Base-by-base conservation (phyloP, 2,888 invertebrate genomes). In the Keiferia lycopersicella region DNA sequence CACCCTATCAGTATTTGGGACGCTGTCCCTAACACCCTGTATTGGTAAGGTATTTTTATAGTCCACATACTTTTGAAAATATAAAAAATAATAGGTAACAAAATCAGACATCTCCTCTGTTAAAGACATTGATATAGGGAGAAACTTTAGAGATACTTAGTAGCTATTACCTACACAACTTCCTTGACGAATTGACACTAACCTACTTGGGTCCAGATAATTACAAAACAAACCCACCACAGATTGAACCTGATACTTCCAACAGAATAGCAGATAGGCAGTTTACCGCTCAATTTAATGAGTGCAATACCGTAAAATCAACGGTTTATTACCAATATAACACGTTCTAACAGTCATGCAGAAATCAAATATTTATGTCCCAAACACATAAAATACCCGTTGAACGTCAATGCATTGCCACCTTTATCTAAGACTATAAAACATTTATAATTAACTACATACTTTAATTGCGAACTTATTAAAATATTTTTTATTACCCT, bases 401-500 rank as follows among this genome's bases (percentile, higher is more conserved):
- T 63, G 12, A 41, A 48, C 59, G 20, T 39, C 56, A 56, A 39
- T 38, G 63, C 58, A 57, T 53, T 20, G n/a, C 45, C 51, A 38
- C 51, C 61, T 57, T 67, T 70, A 72, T 71, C 67, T 60, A 22
- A 22, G 58, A 38, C 59, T 67, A 65, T 70, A 68, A 69, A 72
- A 69, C 62, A 62, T 67, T 68, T 65, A 66, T 67, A 73, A 69
- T 69, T 68, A 66, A 70, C 64, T 64, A 66, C n/a, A n/a, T n/a
- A n/a, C 63, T 62, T 67, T 66, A 59, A 56, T 63, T 59, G 39
- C 64, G 22, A 63, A 68, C 64, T 67, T 62, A 69, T 66, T 63
- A 48, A n/a, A 61, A 64, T 45, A 38, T 65, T 66, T 73, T 76
- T 75, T 77, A 81, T 81, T 72, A 67, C 67, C 72, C 67, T 26